Evolutionary conservation across 2,797 vertebrate genomes (phyloP), one percentile per base, ranked within the genome.

Genomic region (Propithecus deckenii): DNA sequence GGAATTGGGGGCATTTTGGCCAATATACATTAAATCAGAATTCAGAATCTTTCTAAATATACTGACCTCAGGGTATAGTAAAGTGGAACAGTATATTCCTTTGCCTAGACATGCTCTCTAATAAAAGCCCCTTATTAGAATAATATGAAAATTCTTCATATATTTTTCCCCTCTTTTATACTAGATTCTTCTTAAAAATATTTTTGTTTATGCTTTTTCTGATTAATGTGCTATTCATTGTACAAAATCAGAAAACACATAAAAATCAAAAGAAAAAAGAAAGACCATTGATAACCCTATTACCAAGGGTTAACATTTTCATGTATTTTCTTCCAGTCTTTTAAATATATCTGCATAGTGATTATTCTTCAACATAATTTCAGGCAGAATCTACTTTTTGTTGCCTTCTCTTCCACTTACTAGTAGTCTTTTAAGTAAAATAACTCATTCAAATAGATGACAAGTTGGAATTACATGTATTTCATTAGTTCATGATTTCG

Each of bases 371-470:
- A 80, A 28, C 28, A 67, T 83, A 80, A 81, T 46, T 90, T 78
- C 92, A 75, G 86, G 12, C 10, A 88, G 20, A 65, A 65, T 50
- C 25, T 50, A 63, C 5, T 50, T 92, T 91, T 69, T 76, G 2
- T 65, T 91, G 14, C 48, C 28, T n/a, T 74, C 72, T 83, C 55
- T 92, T 35, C 15, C 5, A 86, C 1, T 57, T 4, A 78, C 32
- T 28, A 52, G 61, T 76, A 17, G 48, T 75, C 22, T 67, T 96
- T 79, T 81, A 86, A 87, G 35, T 86, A 87, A 91, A 93, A 55
- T 71, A 89, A 74, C 85, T 86, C 30, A 48, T 48, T 81, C 69
- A 71, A 83, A 75, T 35, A 55, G 63, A 71, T 50, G 25, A 38
- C 8, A 79, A 18, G 2, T 67, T 85, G 23, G 7, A 87, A 85